Evolutionary conservation across 2,797 vertebrate species (phyloP), one percentile per base, ranked within the genome.

Genomic region (Toxotes lorentzi): DNA sequence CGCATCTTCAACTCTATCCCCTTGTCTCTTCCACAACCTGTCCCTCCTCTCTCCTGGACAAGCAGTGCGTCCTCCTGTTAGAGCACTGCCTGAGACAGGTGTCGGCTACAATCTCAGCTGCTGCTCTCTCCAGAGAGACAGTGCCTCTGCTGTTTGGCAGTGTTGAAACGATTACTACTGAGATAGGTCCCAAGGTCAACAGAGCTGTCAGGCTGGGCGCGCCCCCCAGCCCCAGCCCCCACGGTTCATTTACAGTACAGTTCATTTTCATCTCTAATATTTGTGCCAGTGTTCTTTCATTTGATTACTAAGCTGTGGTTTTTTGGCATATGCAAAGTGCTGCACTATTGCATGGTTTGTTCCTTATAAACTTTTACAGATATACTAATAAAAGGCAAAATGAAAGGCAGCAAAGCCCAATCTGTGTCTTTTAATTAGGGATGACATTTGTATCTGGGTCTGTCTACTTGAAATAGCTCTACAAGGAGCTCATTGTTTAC

Each of bases 151-250:
- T 50, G 73, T 71, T 81, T 50, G 16, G 61, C 60, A 43, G 58
- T 13, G 27, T 10, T 62, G 69, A 84, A 78, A 76, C 59, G 51
- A 86, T 84, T 82, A 77, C 83, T 86, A 51, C 73, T 30, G 27
- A 48, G 73, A 89, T 53, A 82, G 83, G 83, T 83, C 75, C 71
- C 79, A 79, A 87, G 91, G 92, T 92, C 91, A 86, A 77, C 76
- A 60, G 81, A 87, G 83, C 87, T 86, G 88, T 88, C 88, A 88
- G 79, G 40, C n/a, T 32, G 0, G 69, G 73, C 82, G 34, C n/a
- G 41, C 68, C 56, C 53, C 79, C 47, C 45, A 47, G 19, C 23
- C 63, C 7, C 40, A 12, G 11, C 11, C 11, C 9, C 10, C 38
- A 8, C 38, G 10, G 38, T 38, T 38, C 38, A 38, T 38, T 38